Percentiles rank a stretch among this genome's conserved stretches.
Conservation (phyloP, 1,140 invertebrate genomes). For the Phortica variegata region DNA sequence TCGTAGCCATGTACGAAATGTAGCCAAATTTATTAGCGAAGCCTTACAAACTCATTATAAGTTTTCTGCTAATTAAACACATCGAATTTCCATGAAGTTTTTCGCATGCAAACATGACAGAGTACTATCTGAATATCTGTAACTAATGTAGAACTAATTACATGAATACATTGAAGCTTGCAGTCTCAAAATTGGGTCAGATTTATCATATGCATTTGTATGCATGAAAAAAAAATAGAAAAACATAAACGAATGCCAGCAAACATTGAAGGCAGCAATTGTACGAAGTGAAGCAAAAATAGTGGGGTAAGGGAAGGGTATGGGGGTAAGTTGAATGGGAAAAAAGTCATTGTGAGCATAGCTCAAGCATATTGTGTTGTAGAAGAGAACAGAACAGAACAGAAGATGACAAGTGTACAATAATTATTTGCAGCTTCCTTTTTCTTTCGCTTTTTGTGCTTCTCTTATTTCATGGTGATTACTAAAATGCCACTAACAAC, state of each 20-base stretch:
- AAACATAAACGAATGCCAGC: too few species aligned
- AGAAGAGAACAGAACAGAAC: constrained; percentile 24
- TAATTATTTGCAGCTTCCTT: constrained; percentile 16
- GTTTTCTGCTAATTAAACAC: too few species aligned
- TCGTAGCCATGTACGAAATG: too few species aligned
- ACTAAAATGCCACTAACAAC: constrained; percentile 29
- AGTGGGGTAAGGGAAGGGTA: neutral
- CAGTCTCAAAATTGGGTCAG: constrained; percentile 45
- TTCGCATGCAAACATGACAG: too few species aligned
- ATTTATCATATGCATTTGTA: constrained; percentile 54
- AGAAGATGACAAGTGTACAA: neutral
- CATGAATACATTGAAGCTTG: constrained; percentile 48
- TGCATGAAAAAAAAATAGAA: too few species aligned
- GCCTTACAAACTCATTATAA: too few species aligned
- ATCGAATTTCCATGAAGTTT: too few species aligned
- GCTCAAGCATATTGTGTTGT: constrained; percentile 16
- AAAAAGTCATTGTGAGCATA: constrained; percentile 16
- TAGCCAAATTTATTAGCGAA: too few species aligned
- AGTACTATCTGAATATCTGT: too few species aligned
- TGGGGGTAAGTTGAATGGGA: constrained; percentile 8
- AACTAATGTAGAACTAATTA: too few species aligned
- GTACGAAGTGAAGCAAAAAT: neutral
- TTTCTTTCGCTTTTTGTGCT: constrained; percentile 45
- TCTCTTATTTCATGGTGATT: constrained; percentile 53
- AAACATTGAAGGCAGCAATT: too few species aligned